These are phyloP conservation scores for Patella ulyssiponensis DNA, from an alignment of 2,888 invertebrate species.

Conservation along the genomic window DNA sequence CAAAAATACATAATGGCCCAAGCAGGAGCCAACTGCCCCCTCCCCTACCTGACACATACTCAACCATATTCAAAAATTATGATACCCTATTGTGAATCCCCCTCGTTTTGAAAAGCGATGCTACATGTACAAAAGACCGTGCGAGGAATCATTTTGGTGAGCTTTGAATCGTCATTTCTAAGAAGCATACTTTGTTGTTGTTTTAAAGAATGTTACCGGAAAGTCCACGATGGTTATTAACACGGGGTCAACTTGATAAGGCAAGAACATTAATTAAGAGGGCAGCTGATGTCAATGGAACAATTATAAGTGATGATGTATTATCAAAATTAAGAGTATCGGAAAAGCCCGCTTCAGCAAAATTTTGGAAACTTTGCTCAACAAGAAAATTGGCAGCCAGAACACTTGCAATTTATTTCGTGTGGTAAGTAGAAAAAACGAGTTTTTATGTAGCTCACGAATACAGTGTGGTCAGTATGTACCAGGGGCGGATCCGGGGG, in stretches of 20 bases:
- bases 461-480: too few species aligned
- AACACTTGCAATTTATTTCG: neutral
- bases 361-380: neutral
- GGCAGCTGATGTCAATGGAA: neutral
- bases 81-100: too few species aligned
- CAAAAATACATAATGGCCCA: too few species aligned
- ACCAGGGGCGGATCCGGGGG: too few species aligned
- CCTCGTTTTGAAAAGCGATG: too few species aligned
- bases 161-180: too few species aligned
- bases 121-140: too few species aligned
- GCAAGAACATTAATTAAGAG: neutral
- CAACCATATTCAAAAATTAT: too few species aligned
- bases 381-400: neutral
- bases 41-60: too few species aligned
- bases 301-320: neutral
- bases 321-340: neutral
- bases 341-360: neutral
- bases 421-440: neutral
- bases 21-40: too few species aligned
- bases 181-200: neutral
- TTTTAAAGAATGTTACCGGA: neutral
- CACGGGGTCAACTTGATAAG: neutral
- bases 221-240: slow-evolving; percentile 1
- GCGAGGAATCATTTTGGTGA: too few species aligned
- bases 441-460: too few species aligned